Evolutionary conservation across 1,140 invertebrate species (phyloP), one percentile per base, ranked within the genome.

Genomic region (Metaphire vulgaris): DNA sequence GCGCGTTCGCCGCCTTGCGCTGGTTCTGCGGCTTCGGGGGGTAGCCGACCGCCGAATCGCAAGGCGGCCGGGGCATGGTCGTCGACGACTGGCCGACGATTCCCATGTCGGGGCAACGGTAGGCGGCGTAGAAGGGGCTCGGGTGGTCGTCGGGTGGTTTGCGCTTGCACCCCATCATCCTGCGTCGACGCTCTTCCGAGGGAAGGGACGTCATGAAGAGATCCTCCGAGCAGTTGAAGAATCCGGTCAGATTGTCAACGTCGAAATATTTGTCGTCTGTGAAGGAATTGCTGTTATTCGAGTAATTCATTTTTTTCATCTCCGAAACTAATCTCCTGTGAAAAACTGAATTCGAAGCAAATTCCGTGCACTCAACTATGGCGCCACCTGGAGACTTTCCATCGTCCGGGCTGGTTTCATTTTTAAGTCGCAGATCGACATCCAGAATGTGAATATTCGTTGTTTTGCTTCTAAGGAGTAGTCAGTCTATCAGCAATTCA

Each of bases 1-100:
- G 80, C n/a, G 72, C 72, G 72, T 73, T 73, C n/a, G 72, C 72
- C 31, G 72, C 28, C 30, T 34, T 31, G 16, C 72, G 33, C 33
- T 56, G 72, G 26, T 33, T 71, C n/a, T 28, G 69, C n/a, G 30
- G 30, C 30, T 31, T 33, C 30, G 30, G 6, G 1, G n/a, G n/a
- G 15, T 71, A n/a, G 69, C 30, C 69, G 69, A 71, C 30, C n/a
- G n/a, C n/a, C 30, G 0, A 16, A 6, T 71, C 33, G 26, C 33
- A 32, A 33, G 69, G 30, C 1, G 1, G 1, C 30, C 28, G 1
- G 15, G 1, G 21, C 68, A 29, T 16, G 21, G 28, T 21, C 28
- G 21, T 29, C 68, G 41, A 6, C 6, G 6, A 56, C 21, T 6
- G 6, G 41, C 41, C 41, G 41, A 6, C 41, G n/a, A n/a, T n/a